Conservation (phyloP, 2,797 vertebrate genomes). For the Poeciliopsis paucimaculata region DNA sequence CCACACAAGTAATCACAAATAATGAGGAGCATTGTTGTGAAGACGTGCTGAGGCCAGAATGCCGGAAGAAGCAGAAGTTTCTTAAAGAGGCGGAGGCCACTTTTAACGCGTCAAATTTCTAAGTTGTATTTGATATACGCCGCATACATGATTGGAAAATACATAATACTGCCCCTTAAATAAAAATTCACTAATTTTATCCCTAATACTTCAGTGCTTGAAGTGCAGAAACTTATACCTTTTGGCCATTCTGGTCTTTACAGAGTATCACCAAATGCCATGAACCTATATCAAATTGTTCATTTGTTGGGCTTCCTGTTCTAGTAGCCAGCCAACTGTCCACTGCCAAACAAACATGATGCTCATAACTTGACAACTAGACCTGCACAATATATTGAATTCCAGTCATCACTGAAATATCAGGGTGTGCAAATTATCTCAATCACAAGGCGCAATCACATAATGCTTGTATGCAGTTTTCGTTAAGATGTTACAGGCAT, state of each 20-base stretch:
- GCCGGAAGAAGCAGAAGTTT: too few species aligned
- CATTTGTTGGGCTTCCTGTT: not conserved
- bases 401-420: not conserved
- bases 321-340: not conserved
- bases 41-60: too few species aligned
- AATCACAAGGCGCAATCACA: not conserved
- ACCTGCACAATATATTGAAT: not conserved
- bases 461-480: not conserved
- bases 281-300: not conserved
- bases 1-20: too few species aligned
- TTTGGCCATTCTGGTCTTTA: not conserved
- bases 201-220: not conserved
- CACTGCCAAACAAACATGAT: not conserved
- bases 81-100: too few species aligned
- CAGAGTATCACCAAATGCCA: not conserved
- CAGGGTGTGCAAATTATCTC: not conserved
- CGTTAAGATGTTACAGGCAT: not conserved
- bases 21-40: too few species aligned
- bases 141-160: too few species aligned
- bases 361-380: not conserved
- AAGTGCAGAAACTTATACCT: not conserved
- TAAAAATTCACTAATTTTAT: not conserved
- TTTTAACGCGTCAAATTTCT: too few species aligned
- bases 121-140: too few species aligned
- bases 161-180: too few species aligned